A percentile compares a stretch with the other conserved stretches of the same genome.
Evolutionary conservation across 1,140 invertebrate genomes (phyloP).

Genomic region (Rhopalosiphum maidis): DNA sequence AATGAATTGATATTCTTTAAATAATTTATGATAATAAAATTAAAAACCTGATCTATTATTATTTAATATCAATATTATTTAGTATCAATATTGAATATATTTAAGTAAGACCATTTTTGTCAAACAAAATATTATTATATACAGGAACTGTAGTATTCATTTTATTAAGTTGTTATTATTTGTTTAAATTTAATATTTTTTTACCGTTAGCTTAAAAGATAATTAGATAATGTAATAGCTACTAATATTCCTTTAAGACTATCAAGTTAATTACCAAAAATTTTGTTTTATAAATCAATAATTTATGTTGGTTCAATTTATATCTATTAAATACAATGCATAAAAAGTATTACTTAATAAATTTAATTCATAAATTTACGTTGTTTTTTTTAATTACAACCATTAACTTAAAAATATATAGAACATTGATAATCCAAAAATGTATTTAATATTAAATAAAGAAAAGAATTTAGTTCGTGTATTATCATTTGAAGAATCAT

Average conservation of each 20-base stretch:
- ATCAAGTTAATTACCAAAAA: neutral
- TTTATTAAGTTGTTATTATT: too few species aligned
- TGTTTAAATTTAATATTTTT: too few species aligned
- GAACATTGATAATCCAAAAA: neutral
- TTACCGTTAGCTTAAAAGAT: neutral
- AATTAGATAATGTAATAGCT: neutral
- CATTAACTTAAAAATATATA: neutral
- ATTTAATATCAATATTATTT: too few species aligned
- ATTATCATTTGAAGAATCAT: neutral
- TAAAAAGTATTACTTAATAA: neutral
- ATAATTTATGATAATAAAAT: neutral
- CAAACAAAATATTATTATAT: neutral
- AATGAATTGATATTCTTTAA: neutral
- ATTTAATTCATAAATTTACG: neutral
- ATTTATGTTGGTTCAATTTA: neutral
- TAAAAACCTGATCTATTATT: too few species aligned
- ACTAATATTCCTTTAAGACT: neutral
- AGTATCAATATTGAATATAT: neutral
- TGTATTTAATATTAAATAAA: neutral
- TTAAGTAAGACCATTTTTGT: neutral
- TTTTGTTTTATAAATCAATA: neutral
- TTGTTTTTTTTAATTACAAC: neutral
- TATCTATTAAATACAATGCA: neutral
- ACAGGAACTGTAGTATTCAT: too few species aligned
- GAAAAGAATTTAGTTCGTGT: conserved; percentile 5